These are phyloP conservation scores for Origma solitaria DNA, from an alignment of 2,113 vertebrate species.

Conservation along the genomic window DNA sequence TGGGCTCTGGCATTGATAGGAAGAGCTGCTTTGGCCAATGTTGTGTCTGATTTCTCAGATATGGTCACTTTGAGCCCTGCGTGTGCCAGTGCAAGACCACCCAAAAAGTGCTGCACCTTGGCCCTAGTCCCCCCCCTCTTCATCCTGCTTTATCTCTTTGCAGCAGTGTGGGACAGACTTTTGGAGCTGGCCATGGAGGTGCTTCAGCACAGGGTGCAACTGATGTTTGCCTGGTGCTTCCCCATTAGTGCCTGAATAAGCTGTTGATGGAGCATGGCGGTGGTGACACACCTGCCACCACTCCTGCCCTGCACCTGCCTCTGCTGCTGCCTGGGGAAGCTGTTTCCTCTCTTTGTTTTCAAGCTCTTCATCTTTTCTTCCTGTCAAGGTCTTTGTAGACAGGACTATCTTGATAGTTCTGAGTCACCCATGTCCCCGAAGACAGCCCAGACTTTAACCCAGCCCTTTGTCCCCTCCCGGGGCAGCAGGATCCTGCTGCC, in stretches of 20 bases:
- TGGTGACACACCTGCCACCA: background rate
- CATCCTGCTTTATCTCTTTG: background rate
- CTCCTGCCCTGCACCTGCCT: background rate
- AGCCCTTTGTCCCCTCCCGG: background rate
- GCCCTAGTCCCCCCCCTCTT: background rate
- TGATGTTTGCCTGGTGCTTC: background rate
- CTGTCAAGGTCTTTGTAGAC: background rate
- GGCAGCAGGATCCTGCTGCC: background rate
- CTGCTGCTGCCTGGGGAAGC: background rate
- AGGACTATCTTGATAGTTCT: background rate
- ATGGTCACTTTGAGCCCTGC: rapidly evolving
- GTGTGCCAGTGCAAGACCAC: background rate
- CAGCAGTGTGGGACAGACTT: background rate
- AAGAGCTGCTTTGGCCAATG: background rate
- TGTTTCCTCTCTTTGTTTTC: background rate
- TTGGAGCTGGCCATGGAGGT: background rate
- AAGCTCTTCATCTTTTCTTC: background rate
- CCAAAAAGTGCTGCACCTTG: background rate
- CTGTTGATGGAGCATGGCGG: rapidly evolving
- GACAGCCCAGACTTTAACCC: background rate
- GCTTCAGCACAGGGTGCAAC: background rate
- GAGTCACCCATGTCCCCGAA: background rate
- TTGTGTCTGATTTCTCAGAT: background rate
- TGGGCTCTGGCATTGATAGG: background rate
- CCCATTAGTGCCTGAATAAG: background rate